These are phyloP conservation scores for Drosophila atroscutellata DNA, from an alignment of 2,888 invertebrate genomes.

Conservation along the genomic window DNA sequence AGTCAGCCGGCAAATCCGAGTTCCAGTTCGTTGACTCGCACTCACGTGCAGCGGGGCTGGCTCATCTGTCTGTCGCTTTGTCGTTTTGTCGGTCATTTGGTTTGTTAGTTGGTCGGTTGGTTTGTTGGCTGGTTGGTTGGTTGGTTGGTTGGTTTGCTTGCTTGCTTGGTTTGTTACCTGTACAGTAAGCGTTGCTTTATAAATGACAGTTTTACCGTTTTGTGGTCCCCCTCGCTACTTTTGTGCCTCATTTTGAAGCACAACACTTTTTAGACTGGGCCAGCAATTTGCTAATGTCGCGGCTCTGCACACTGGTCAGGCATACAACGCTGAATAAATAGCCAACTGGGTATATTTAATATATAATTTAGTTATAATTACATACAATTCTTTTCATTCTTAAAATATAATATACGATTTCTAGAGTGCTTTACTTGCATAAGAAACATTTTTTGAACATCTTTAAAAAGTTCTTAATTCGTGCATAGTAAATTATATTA, in stretches of 20 bases:
- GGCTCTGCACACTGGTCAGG: constrained; percentile 47
- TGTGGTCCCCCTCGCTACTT: constrained; percentile 36
- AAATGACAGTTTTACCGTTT: constrained; percentile 79
- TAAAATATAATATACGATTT: neutral
- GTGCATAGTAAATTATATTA: neutral
- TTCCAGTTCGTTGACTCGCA: constrained; percentile 78
- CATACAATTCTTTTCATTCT: neutral
- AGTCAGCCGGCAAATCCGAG: constrained; percentile 59
- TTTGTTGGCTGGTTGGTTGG: constrained; percentile 21
- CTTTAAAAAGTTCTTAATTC: neutral
- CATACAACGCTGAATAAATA: neutral
- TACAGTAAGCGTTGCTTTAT: constrained; percentile 47
- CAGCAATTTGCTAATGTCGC: constrained; percentile 67
- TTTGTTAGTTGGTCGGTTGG: constrained; percentile 14
- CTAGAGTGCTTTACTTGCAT: neutral
- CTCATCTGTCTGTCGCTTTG: constrained; percentile 15
- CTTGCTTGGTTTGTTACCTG: constrained; percentile 42
- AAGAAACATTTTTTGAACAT: neutral
- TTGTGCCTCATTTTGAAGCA: constrained; percentile 55
- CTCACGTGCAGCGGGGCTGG: constrained; percentile 63
- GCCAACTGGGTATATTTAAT: neutral
- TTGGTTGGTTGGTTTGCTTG: constrained; percentile 13
- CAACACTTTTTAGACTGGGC: constrained; percentile 45
- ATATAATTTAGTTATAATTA: neutral
- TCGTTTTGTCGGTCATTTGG: constrained; percentile 19